Base-by-base conservation (phyloP, 2,797 vertebrate species). In the Peromyscus attwateri region DNA sequence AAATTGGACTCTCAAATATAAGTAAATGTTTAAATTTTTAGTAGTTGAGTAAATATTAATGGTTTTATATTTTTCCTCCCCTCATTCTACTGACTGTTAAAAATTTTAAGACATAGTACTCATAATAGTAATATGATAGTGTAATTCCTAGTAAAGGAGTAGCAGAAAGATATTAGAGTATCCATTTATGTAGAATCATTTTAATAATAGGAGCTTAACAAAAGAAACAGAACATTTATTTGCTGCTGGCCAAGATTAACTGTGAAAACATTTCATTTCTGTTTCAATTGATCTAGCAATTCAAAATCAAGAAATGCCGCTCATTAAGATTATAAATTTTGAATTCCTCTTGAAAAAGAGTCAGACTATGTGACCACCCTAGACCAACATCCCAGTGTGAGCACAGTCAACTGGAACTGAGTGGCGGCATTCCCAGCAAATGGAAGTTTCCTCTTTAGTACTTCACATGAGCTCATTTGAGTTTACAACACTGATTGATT, bases 21-120 rank as follows among this genome's bases (percentile, higher is more conserved):
- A 91, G 93, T 87, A 85, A 40, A 87, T 89, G 1, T 85, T 70
- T 92, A 4, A 77, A 90, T n/a, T 90, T 84, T 37, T 19, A 93
- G 95, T 94, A 87, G 62, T 76, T 87, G 68, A 60, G 13, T 84
- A 84, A 93, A 89, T 68, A 2, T 80, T 71, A 10, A 3, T 88
- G 27, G 14, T 90, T 93, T 94, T 8, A 76, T 91, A 85, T 52
- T 76, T 89, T 55, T 92, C 80, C 29, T 79, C 64, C 27, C 6
- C 6, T 83, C 21, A 92, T 75, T 91, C 37, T 90, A 88, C 43
- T 31, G 14, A 37, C n/a, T 46, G 16, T 87, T 79, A 94, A 82
- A 89, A 23, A 57, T 91, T 94, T 81, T 57, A 89, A 11, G 49
- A 82, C 13, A 37, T 62, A 79, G 7, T 89, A 70, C 27, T 75